phyloP scores from a whole-genome alignment of 2,888 invertebrate genomes.

The Enchytraeus crypticus region DNA sequence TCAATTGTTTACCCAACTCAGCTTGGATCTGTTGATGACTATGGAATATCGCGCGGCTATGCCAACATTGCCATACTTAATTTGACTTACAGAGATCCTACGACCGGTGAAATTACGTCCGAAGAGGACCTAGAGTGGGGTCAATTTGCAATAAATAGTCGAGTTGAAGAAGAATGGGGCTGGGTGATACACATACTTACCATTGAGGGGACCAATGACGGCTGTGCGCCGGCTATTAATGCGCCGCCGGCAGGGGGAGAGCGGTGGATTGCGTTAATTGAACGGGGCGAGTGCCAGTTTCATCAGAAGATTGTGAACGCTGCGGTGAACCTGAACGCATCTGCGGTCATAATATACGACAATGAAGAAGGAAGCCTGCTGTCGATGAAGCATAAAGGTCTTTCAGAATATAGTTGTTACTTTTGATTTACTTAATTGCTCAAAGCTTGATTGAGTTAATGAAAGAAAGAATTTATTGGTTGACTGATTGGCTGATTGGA shows the following conservation, averaged over 20 bases:
- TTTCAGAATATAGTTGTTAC: too few species aligned
- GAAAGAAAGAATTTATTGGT: neutral
- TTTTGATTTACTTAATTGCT: too few species aligned
- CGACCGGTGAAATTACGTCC: slow-evolving; percentile 8
- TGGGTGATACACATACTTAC: slow-evolving; percentile 62
- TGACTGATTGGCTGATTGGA: neutral
- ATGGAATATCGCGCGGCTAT: too few species aligned
- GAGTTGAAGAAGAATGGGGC: slow-evolving; percentile 58
- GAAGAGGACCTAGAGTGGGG: slow-evolving; percentile 42
- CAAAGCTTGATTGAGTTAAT: neutral
- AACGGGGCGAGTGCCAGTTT: slow-evolving; percentile 70
- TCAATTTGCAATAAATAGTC: slow-evolving; percentile 54
- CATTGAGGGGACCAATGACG: slow-evolving; percentile 29
- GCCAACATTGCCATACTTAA: slow-evolving; percentile 21
- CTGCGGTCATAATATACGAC: slow-evolving; percentile 74
- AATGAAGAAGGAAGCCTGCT: slow-evolving; percentile 54
- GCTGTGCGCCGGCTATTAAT: slow-evolving; percentile 40
- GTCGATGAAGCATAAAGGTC: slow-evolving; percentile 10
- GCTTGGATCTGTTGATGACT: too few species aligned
- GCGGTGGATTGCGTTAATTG: slow-evolving; percentile 73
- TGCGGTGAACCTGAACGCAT: slow-evolving; percentile 58
- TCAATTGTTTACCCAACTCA: too few species aligned
- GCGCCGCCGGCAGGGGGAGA: slow-evolving; percentile 50
- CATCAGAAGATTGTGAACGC: slow-evolving; percentile 74
- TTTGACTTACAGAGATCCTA: slow-evolving; percentile 20